A percentile compares a stretch with the other conserved stretches of the same genome.
Conservation (phyloP, 2,797 vertebrate genomes). For the Arvicola amphibius region DNA sequence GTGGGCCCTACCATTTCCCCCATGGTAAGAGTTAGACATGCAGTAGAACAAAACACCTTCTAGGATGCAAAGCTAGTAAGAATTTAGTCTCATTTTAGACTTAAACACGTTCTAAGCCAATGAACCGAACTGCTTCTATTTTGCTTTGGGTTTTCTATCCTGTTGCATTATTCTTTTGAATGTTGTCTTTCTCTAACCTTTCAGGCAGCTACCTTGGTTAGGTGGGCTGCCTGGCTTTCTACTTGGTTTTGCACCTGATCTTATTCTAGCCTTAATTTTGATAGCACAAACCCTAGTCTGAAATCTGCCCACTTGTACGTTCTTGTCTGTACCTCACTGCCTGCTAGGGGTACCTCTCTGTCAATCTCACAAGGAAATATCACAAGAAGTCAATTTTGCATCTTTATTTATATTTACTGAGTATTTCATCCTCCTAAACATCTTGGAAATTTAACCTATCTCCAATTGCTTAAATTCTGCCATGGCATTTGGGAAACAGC, state of each 20-base stretch:
- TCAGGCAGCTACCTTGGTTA: not conserved
- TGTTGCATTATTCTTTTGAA: not conserved
- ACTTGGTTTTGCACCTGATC: not conserved
- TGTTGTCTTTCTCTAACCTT: not conserved
- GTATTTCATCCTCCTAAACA: not conserved
- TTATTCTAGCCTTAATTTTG: not conserved
- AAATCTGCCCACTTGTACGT: not conserved
- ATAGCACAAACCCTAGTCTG: not conserved
- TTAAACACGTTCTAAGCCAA: conserved; percentile 8
- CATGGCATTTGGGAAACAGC: conserved; percentile 17
- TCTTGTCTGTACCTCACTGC: not conserved
- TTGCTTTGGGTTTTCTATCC: not conserved
- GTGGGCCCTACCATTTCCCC: not conserved
- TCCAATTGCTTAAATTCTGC: not conserved
- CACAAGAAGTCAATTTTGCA: not conserved
- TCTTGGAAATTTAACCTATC: not conserved
- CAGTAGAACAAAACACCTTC: not conserved
- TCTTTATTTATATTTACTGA: not conserved
- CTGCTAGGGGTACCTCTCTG: not conserved
- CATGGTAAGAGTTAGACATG: not conserved
- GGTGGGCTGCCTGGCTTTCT: not conserved
- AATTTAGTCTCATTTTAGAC: not conserved
- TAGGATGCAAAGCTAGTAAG: not conserved
- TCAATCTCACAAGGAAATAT: not conserved
- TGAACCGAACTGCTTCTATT: not conserved